A percentile compares a stretch with the other conserved stretches of the same genome.
These are phyloP conservation scores for Orchestia grillus DNA, from an alignment of 1,140 invertebrate genomes.

Conservation along the genomic window DNA sequence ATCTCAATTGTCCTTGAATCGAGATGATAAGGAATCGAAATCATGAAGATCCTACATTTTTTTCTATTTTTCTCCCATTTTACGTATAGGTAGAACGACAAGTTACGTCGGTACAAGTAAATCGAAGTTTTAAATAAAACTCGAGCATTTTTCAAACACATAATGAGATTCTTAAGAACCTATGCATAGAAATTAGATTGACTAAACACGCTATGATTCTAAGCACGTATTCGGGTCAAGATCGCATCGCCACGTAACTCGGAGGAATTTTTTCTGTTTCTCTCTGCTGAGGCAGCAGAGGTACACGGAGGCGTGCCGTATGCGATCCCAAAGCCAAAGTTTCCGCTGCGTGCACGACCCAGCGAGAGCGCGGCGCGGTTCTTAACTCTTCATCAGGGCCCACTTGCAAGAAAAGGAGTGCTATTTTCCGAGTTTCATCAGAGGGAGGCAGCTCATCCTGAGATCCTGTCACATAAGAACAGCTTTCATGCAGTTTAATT, in stretches of 20 bases:
- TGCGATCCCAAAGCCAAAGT: background rate
- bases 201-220: background rate
- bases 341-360: background rate
- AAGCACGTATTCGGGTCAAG: background rate
- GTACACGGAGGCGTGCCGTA: background rate
- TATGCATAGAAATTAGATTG: background rate
- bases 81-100: background rate
- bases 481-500: constrained; percentile 53
- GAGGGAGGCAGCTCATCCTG: constrained; percentile 40
- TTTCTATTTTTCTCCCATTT: background rate
- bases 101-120: background rate
- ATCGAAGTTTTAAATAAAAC: background rate
- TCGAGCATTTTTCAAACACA: background rate
- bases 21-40: background rate
- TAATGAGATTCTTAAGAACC: background rate
- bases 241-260: background rate
- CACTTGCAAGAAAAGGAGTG: background rate
- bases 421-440: constrained; percentile 41
- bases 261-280: background rate
- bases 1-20: background rate
- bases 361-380: background rate
- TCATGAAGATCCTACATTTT: background rate
- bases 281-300: background rate
- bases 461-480: constrained; percentile 55
- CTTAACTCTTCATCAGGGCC: constrained; percentile 42